Conservation (phyloP, 1,140 invertebrate species). For the Periplaneta americana region DNA sequence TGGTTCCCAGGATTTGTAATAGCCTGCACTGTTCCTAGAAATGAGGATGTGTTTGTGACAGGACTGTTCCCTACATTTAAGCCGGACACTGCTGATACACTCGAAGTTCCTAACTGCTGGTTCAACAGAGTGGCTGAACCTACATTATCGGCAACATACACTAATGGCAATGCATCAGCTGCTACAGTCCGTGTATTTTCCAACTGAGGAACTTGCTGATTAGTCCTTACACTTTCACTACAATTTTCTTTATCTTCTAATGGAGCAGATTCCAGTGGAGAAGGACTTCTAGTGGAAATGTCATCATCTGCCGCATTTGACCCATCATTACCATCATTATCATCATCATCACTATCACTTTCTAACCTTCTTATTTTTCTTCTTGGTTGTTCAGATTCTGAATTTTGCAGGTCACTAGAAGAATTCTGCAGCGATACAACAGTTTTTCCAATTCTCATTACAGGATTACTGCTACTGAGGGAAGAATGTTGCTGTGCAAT, state of each 20-base stretch:
- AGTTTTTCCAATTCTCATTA: not conserved
- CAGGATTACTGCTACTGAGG: not conserved
- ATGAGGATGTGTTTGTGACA: not conserved
- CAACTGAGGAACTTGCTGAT: not conserved
- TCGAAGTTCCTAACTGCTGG: not conserved
- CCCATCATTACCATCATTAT: not conserved
- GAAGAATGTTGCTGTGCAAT: not conserved
- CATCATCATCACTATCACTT: not conserved
- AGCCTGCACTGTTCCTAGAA: not conserved
- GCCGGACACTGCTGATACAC: not conserved
- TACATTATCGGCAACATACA: not conserved
- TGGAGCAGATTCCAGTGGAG: no score
- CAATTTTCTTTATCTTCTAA: not conserved
- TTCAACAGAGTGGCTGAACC: not conserved
- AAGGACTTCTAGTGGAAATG: no score
- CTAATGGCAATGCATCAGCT: not conserved
- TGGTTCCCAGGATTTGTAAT: not conserved
- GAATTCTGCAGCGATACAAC: not conserved
- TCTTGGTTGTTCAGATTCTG: not conserved
- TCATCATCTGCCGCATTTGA: no score
- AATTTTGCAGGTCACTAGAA: no score
- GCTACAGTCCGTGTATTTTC: no score
- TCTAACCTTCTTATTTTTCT: not conserved
- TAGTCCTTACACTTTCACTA: not conserved
- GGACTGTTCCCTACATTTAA: not conserved